phyloP scores from a whole-genome alignment of 2,888 invertebrate species.

The Drosophila rellima region DNA sequence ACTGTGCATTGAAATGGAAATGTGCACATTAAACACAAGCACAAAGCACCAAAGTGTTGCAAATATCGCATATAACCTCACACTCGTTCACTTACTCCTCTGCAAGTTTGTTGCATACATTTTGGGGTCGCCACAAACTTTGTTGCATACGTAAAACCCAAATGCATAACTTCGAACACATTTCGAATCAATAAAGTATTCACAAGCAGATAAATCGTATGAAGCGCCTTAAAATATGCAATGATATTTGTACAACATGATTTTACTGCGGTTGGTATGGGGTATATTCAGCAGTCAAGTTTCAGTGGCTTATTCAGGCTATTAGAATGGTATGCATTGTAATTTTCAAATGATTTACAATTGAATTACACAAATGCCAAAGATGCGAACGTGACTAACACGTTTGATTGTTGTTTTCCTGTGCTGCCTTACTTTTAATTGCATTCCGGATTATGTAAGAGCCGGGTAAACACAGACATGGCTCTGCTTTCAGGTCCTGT shows the following conservation, averaged over 20 bases:
- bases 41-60: conserved; percentile 26
- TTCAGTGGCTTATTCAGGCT: background rate
- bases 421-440: conserved; percentile 22
- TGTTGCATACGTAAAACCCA: conserved; percentile 25
- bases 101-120: conserved; percentile 46
- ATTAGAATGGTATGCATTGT: background rate
- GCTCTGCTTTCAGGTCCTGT: conserved; percentile 26
- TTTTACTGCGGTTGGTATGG: background rate
- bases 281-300: background rate
- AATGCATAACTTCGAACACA: conserved; percentile 12
- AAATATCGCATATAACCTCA: conserved; percentile 6
- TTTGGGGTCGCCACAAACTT: conserved; percentile 36
- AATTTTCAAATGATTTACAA: conserved; percentile 29
- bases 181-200: conserved; percentile 29
- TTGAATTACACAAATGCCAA: conserved; percentile 16
- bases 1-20: conserved; percentile 50
- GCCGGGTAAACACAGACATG: conserved; percentile 10
- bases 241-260: background rate
- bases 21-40: conserved; percentile 39
- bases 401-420: conserved; percentile 15
- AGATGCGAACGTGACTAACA: conserved; percentile 13
- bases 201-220: conserved; percentile 12
- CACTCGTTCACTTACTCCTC: too few relatives aligned
- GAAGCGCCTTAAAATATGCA: conserved; percentile 14
- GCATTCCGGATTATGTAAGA: conserved; percentile 26